Base-by-base conservation (phyloP, 30 jellyfish, hydroid and myxozoan genomes). In the Haliclystus octoradiatus region DNA sequence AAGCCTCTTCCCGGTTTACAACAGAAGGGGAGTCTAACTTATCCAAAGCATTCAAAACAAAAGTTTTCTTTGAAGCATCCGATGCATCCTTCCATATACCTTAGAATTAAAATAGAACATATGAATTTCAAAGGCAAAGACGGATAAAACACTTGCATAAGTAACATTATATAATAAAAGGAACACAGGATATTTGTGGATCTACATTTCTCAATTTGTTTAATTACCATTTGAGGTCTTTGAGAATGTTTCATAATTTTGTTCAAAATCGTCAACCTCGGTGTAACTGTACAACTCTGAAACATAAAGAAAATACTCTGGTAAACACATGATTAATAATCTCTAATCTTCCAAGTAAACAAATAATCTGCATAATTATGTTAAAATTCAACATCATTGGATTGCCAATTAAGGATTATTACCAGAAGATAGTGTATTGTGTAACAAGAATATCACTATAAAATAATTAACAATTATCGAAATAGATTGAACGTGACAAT, bases 281-380 rank as follows among this genome's bases (percentile, higher is more conserved):
- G 96, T 78, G 77, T 86, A 86, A 53, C 96, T 86, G 96, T 86
- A 86, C 14, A 86, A 60, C 51, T 86, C 96, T 86, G 49, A 25
- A 62, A 31, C 5, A 50, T 50, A 50, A 1, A 34, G 15, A 12
- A 22, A 15, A n/a, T n/a, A n/a, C n/a, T n/a, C n/a, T n/a, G n/a
- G n/a, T n/a, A n/a, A n/a, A n/a, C n/a, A n/a, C n/a, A n/a, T n/a
- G n/a, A n/a, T n/a, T n/a, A n/a, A n/a, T n/a, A n/a, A n/a, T n/a
- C n/a, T n/a, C n/a, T n/a, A n/a, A n/a, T n/a, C n/a, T n/a, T n/a
- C n/a, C n/a, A n/a, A n/a, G n/a, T n/a, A n/a, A n/a, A n/a, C n/a
- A n/a, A n/a, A n/a, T n/a, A n/a, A n/a, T n/a, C n/a, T n/a, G n/a
- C n/a, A n/a, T n/a, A n/a, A n/a, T n/a, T n/a, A n/a, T n/a, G n/a